Evolutionary conservation across 2,113 vertebrate species (phyloP), one percentile per base, ranked within the genome.

Genomic region (Trachemys scripta): DNA sequence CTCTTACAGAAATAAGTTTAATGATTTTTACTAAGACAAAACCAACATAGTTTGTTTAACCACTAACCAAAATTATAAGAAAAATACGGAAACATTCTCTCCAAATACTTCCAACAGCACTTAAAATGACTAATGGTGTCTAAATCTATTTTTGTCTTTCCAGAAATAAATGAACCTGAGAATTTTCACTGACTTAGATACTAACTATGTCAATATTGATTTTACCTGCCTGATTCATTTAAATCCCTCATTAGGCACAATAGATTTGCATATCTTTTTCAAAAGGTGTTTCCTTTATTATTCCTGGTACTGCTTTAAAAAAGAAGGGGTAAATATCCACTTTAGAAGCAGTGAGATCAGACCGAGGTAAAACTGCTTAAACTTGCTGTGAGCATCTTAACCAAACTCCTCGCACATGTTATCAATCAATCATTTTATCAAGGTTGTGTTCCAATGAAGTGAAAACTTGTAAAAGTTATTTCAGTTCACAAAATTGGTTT

Each of bases 211-310:
- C 59, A 84, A 8, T 10, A 69, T 1, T 0, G 27, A 1, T 1
- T 35, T 72, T 72, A 69, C 62, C 62, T n/a, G 4, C 65, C 3
- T 0, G 0, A 57, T 29, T n/a, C 2, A 27, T 14, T 1, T 65
- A 3, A 35, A 65, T 16, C 7, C 75, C 54, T 24, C 22, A 27
- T 53, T 56, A 49, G 24, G 56, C n/a, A 24, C 49, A 87, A 75
- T 1, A 0, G 35, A 80, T 35, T 62, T 12, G 10, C 5, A 82
- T 47, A 22, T 79, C 0, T 31, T 45, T 47, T 90, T 49, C 20
- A 2, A 51, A 2, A 22, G 0, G 1, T 1, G 0, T 0, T 25
- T 87, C 20, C 78, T 25, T 80, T n/a, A 25, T 49, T 82, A n/a
- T 13, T 51, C 47, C 2, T 56, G 50, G 4, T 24, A 27, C 14